Base-by-base conservation (phyloP, 2,888 invertebrate genomes). In the Bellardia pandia region DNA sequence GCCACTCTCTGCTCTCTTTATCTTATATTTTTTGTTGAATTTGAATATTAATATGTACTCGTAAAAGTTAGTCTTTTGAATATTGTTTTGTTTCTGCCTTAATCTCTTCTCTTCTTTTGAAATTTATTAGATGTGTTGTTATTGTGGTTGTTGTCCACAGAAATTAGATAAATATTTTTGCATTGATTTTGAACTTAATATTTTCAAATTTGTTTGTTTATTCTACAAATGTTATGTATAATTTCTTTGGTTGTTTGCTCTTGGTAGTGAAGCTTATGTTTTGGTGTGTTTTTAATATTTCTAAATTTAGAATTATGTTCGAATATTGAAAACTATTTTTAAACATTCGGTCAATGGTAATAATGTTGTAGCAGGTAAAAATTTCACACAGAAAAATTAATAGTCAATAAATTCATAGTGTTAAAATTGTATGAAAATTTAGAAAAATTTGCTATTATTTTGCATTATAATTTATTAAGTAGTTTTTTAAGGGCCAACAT, bases 121-220 rank as follows among this genome's bases (percentile, higher is more conserved):
- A 48, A 74, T 45, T 33, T 33, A 7, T 33, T 48, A 37, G 8
- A 51, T 42, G 16, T 71, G 37, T 40, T 23, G 16, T 42, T 71
- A 13, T 56, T 30, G 13, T 45, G 33, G 37, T 56, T 77, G 66
- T 14, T 77, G 53, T 13, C 30, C 68, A 56, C 16, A 45, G n/a
- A 33, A n/a, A 42, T 62, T 75, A 51, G 13, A 48, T 62, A 51
- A 48, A 62, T 62, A 33, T 33, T 72, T 74, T 74, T 69, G 82
- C 82, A 82, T 62, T 84, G 84, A 68, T 84, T 84, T 84, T 84
- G 78, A 77, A 78, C 66, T 84, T 72, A 58, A 60, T 60, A 23
- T 80, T 33, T 69, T 40, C 4, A 23, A 68, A 68, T 48, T 30
- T 53, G 13, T 51, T 3, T 51, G 6, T 51, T 3, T 51, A 2